Conservation (phyloP, 2,113 vertebrate species). For the Aythya baeri region DNA sequence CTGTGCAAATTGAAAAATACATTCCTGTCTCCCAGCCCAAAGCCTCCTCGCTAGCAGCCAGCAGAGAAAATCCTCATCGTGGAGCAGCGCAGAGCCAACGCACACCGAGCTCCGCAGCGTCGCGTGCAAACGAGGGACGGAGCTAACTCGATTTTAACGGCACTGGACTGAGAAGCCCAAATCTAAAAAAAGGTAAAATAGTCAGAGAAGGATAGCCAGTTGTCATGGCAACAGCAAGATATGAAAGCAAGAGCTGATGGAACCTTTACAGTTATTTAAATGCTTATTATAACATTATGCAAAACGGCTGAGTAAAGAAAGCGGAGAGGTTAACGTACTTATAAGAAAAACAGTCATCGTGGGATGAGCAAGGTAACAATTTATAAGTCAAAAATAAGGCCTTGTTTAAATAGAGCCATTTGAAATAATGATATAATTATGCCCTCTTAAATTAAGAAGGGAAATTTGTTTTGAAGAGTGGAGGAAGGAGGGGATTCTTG, state of each 20-base stretch:
- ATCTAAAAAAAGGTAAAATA: conserved; percentile 9
- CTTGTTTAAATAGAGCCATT: conserved; percentile 9
- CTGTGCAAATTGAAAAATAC: background rate
- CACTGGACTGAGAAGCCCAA: conserved; percentile 38
- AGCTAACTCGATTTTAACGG: background rate
- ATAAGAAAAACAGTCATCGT: conserved; percentile 20
- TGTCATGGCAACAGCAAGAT: conserved; percentile 67
- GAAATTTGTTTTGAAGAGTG: background rate
- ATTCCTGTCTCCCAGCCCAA: background rate
- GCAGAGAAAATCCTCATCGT: background rate
- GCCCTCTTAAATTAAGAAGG: background rate
- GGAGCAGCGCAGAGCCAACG: background rate
- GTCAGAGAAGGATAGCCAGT: conserved; percentile 56
- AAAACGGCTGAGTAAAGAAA: background rate
- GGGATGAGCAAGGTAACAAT: conserved; percentile 17
- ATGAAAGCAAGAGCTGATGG: conserved; percentile 67
- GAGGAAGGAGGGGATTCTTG: background rate
- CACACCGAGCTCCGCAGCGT: rapidly evolving
- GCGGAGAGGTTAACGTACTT: background rate
- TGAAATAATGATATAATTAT: conserved; percentile 42
- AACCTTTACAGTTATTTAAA: conserved; percentile 72
- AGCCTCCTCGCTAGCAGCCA: background rate
- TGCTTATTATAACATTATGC: conserved; percentile 70
- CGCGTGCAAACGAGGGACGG: background rate
- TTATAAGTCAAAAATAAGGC: background rate